Base-by-base conservation (phyloP, 2,888 invertebrate genomes). In the Sarcophaga carnaria region DNA sequence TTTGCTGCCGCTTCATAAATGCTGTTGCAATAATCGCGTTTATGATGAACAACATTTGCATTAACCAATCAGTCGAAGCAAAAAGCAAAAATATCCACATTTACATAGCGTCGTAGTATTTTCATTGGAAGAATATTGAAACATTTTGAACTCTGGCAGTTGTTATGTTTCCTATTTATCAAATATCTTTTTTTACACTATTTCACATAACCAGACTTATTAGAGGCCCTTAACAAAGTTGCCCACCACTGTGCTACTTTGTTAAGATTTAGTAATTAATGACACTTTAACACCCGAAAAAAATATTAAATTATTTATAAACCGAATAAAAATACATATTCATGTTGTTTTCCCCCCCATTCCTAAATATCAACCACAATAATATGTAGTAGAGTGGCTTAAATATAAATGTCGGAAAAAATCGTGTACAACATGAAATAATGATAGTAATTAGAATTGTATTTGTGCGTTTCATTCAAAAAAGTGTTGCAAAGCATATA, bases 1-100 rank as follows among this genome's bases (percentile, higher is more conserved):
- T 98, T 98, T 93, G 90, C 91, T 70, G 78, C 90, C 25, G 90
- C 92, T 84, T 91, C 92, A 80, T 93, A 93, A 93, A 85, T 87
- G 79, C 70, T 83, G 82, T 77, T 77, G 81, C n/a, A 87, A 77
- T 74, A 87, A 85, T 63, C 87, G 84, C 22, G 67, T 87, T 27
- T 84, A 79, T 67, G 81, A 84, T 76, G 84, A 87, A 47, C 71
- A 87, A 62, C 64, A 81, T 74, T 49, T 72, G 45, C 75, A 83
- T 45, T 63, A 77, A 72, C 37, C 37, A 37, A 37, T 22, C 45
- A 75, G 10, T 22, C 63, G n/a, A 67, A 27, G 59, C 49, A 66
- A 60, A 67, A 67, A 14, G n/a, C 1, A 54, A n/a, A 54, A 71
- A 27, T 54, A 76, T 75, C 45, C 75, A 63, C 66, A 47, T 62